Conservation (phyloP, 2,797 vertebrate species). For the Pelochelys cantorii region DNA sequence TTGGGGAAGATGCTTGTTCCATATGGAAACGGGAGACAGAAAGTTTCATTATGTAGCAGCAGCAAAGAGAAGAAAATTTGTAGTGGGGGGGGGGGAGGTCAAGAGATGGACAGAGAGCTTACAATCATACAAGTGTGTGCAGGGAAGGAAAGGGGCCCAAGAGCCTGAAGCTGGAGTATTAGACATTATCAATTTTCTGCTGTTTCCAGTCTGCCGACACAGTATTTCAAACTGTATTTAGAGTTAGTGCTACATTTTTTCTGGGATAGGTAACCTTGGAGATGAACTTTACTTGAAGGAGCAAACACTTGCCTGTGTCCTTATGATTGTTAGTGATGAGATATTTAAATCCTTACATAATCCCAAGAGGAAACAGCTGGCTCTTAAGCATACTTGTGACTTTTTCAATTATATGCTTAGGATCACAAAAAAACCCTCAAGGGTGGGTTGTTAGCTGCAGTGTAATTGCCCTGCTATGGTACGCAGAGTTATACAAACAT, state of each 20-base stretch:
- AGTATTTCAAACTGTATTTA: background rate
- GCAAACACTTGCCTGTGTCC: slow-evolving; percentile 34
- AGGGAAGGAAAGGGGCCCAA: background rate
- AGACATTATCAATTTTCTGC: background rate
- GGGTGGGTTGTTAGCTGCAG: slow-evolving; percentile 23
- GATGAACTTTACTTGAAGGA: slow-evolving; percentile 54
- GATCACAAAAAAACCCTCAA: background rate
- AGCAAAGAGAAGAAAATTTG: background rate
- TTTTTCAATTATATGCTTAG: slow-evolving; percentile 46
- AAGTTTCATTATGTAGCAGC: background rate
- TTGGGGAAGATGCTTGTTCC: background rate
- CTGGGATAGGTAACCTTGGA: slow-evolving; percentile 38
- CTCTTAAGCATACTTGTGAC: background rate
- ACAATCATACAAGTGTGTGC: fast-evolving
- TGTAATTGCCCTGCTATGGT: slow-evolving; percentile 38
- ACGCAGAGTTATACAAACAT: slow-evolving; percentile 1
- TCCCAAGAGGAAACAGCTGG: slow-evolving; percentile 50
- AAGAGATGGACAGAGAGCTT: background rate
- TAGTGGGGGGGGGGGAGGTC: fast-evolving
- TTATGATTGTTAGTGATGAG: slow-evolving; percentile 24
- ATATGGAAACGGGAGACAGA: background rate
- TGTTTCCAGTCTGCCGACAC: fast-evolving
- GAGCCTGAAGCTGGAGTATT: background rate
- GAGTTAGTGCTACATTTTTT: background rate
- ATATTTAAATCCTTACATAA: slow-evolving; percentile 31